A percentile compares a stretch with the other conserved stretches of the same genome.
These are phyloP conservation scores for Caenorhabditis parvicauda DNA, from an alignment of 2,888 invertebrate species.

Conservation along the genomic window DNA sequence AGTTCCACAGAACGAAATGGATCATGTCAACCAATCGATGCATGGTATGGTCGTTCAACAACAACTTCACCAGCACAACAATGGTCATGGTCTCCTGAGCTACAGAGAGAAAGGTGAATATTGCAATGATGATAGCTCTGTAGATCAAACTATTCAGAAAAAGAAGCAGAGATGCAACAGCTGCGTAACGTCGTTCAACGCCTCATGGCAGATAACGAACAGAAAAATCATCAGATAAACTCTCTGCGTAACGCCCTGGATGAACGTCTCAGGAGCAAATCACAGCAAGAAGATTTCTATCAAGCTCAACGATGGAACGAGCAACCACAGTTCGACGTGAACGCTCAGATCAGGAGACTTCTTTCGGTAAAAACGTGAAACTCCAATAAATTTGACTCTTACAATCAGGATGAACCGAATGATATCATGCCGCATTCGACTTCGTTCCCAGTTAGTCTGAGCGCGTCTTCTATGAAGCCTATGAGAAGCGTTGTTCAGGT, in stretches of 20 bases:
- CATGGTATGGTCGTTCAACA: constrained; percentile 42
- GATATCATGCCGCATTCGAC: constrained; percentile 58
- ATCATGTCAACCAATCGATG: constrained; percentile 48
- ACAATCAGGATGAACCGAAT: constrained; percentile 45
- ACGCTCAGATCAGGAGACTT: constrained; percentile 54
- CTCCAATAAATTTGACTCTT: background rate
- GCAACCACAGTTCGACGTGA: constrained; percentile 48
- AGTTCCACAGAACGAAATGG: constrained; percentile 42
- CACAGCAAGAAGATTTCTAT: constrained; percentile 33
- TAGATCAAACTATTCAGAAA: constrained; percentile 16
- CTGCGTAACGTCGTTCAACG: constrained; percentile 66
- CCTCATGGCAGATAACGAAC: constrained; percentile 66
- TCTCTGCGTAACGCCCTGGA: constrained; percentile 62
- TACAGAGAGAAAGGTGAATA: background rate
- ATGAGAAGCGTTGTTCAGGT: constrained; percentile 32
- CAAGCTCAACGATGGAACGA: constrained; percentile 25
- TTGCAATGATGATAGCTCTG: background rate
- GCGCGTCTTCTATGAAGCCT: constrained; percentile 32
- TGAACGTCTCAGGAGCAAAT: constrained; percentile 41
- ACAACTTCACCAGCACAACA: constrained; percentile 25
- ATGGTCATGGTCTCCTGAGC: constrained; percentile 10
- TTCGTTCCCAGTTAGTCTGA: constrained; percentile 55
- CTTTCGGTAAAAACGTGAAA: constrained; percentile 27
- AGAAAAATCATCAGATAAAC: constrained; percentile 66
- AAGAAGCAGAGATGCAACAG: constrained; percentile 66